Base-by-base conservation (phyloP, 2,797 vertebrate genomes). In the Xiphophorus birchmanni region DNA sequence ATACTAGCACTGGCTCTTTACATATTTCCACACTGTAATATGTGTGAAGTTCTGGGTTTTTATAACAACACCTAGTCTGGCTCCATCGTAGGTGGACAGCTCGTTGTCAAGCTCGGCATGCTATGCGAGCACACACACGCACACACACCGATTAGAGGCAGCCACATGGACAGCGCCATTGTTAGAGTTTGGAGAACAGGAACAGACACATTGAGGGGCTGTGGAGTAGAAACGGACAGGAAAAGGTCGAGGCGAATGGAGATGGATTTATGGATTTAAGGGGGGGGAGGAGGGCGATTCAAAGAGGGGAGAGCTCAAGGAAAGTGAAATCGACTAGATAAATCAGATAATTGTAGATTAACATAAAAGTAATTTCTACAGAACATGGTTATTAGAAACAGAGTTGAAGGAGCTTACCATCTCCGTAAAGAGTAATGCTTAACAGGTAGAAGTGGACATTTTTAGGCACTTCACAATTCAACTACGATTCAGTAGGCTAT, bases 1-100 rank as follows among this genome's bases (percentile, higher is more conserved):
- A 71, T n/a, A 44, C 23, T 45, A 71, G 26, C 67, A 26, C 67
- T 69, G 37, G 18, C 17, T 44, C 42, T 44, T 35, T 15, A 7
- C 67, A 54, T 75, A 17, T 56, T 40, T 74, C 54, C 75, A 81
- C 75, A 73, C 50, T 60, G 74, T 56, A 29, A 79, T 65, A 72
- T 77, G 47, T 73, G 82, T 77, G 81, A 83, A 80, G 84, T 86
- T 82, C 71, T 79, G 32, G 37, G 74, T 82, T 87, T 50, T 82
- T 73, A 65, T 85, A 87, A 88, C 80, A 91, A 77, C 86, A 81
- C 73, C 71, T 58, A 69, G 63, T 83, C 80, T 73, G 73, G 87
- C 89, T 86, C 86, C 82, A 74, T 87, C 63, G 89, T 86, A 91
- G 92, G 92, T 93, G 91, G 91, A 91, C 91, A 91, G 88, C 87